Base-by-base conservation (phyloP, 2,113 vertebrate genomes). In the Ptilorrhoa leucosticta region DNA sequence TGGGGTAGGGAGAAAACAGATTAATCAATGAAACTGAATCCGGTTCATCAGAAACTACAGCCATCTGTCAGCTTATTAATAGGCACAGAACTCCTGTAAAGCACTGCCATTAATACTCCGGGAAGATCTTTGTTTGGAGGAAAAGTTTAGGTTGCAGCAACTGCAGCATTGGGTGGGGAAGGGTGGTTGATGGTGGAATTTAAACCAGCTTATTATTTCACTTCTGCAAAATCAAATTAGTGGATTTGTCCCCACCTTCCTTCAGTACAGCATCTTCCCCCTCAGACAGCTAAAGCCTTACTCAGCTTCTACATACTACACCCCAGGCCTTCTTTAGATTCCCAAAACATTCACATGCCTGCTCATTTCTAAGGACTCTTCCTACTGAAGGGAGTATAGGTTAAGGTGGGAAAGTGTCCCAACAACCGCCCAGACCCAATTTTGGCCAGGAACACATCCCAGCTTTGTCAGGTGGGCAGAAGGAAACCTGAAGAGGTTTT, bases 21-120 rank as follows among this genome's bases (percentile, higher is more conserved):
- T 80, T 88, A 40, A 94, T 87, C 87, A 90, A 94, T 76, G 93
- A 94, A 97, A 94, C 79, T 1, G 0, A 90, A 96, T 37, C 79
- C 0, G 0, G 48, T 83, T 86, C 91, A 78, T 70, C 85, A 83
- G 68, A 86, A 95, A 86, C 39, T 76, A 2, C 75, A 66, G 75
- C 87, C 95, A 93, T 88, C 94, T 95, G 94, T 82, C 78, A 40
- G 81, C 30, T 86, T 93, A 95, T 95, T 96, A 93, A 95, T 95
- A 95, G 92, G 31, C 30, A 54, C 58, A 70, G 50, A 80, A 40
- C 63, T 72, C 22, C 8, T 19, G 37, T 4, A 31, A 83, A 66
- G 82, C 71, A 37, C 39, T n/a, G 28, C 17, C 37, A 50, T 45
- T 37, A 23, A 64, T 48, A 71, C 21, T 57, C 26, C 2, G 5